A percentile compares a stretch with the other conserved stretches of the same genome.
phyloP scores from a whole-genome alignment of 64 coral and sea anemone genomes.

The Hydrozoanthus tunicans region DNA sequence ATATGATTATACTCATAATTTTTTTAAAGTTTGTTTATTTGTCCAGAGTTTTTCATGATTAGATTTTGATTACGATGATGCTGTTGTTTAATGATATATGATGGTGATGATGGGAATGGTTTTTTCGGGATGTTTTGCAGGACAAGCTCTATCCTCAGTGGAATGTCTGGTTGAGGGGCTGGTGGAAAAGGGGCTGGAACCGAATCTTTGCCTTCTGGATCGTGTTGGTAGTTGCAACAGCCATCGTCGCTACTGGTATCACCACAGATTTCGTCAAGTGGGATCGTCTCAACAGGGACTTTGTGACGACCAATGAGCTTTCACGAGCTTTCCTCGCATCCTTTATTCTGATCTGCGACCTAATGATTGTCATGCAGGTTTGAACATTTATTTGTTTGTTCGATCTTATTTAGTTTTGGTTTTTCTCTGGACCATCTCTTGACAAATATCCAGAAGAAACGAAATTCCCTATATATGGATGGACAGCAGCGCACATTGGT shows the following conservation, averaged over 20 bases:
- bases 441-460: too few relatives aligned
- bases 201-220: slow-evolving; percentile 91
- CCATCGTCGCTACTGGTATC: slow-evolving; percentile 87
- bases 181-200: slow-evolving; percentile 86
- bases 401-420: neutral
- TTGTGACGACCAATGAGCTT: slow-evolving; percentile 94
- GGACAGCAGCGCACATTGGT: too few relatives aligned
- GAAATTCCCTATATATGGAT: too few relatives aligned
- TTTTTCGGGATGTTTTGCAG: slow-evolving; percentile 27
- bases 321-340: slow-evolving; percentile 94
- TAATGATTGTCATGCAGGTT: slow-evolving; percentile 99
- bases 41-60: too few relatives aligned
- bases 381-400: neutral
- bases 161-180: slow-evolving; percentile 69
- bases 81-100: neutral
- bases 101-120: neutral
- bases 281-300: slow-evolving; percentile 82
- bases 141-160: slow-evolving; percentile 94
- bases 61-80: too few relatives aligned
- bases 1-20: too few relatives aligned
- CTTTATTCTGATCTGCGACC: slow-evolving; percentile 85
- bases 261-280: slow-evolving; percentile 88
- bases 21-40: too few relatives aligned
- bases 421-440: neutral
- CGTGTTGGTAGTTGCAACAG: slow-evolving; percentile 75